Evolutionary conservation across 1,140 invertebrate genomes (phyloP), one percentile per base, ranked within the genome.

Genomic region (roundworm (Caenorhabditis elegans)): DNA sequence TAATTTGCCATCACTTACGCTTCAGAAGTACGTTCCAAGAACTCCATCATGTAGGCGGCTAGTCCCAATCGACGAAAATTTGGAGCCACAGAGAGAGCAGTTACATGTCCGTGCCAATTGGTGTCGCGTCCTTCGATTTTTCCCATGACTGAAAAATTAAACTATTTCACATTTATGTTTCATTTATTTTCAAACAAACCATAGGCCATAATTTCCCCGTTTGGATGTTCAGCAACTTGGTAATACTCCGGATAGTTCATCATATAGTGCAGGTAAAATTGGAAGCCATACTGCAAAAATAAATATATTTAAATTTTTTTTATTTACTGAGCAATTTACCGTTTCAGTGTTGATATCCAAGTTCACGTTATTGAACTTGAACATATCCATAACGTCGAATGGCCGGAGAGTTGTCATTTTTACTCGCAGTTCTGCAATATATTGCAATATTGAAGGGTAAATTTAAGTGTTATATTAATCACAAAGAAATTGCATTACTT

Each of bases 161-260:
- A n/a, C n/a, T n/a, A n/a, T n/a, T n/a, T 78, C 26, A 65, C 17
- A 1, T 22, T 46, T 47, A 17, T 31, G 80, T 47, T 46, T 46
- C 0, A 46, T 55, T 55, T 6, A 22, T 8, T 53, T 22, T 36
- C 26, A 60, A 76, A 81, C 94, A 94, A 93, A 97, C 96, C 98
- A 88, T 98, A 99, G 84, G 96, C 97, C 95, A 98, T 98, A 51
- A 98, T 96, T 91, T 96, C 94, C 4, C 95, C 96, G 90, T 93
- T 94, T 17, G 95, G 95, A 47, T 95, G 95, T 92, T 98, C 95
- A 22, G 95, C 95, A 34, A 98, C 94, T 92, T 97, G 95, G 90
- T 98, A 98, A 91, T 97, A 98, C 91, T 98, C 97, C n/a, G 97
- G 96, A 96, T 96, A 98, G 90, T 96, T 95, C 6, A 96, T 95